Base-by-base conservation (phyloP, 2,888 invertebrate species). In the Priapulus caudatus region DNA sequence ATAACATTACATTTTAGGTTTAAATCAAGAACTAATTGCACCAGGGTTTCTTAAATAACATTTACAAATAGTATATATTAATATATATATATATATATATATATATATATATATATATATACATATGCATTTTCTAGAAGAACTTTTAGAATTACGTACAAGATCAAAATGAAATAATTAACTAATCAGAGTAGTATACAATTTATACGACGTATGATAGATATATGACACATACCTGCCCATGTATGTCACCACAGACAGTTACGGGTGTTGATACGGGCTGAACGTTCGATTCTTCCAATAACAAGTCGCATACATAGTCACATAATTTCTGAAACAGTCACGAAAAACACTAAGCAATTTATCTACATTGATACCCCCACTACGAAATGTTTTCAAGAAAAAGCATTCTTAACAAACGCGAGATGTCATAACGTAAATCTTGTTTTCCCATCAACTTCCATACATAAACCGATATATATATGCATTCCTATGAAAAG, bases 201-300 rank as follows among this genome's bases (percentile, higher is more conserved):
- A n/a, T n/a, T n/a, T n/a, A 33, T 33, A 33, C 10, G 33, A 10
- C 10, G 10, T 15, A 33, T 21, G 15, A 47, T 20, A 47, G 15
- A 51, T n/a, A 50, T 51, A 51, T 52, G n/a, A 15, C 20, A 15
- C n/a, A 15, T 75, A 91, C 91, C 84, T 93, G 95, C 55, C 98
- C 98, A 75, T 99, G 98, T 68, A 98, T 98, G 74, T 98, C 98
- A 23, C 98, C 98, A 73, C 98, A 98, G 56, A 99, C 91, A 47
- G 97, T 98, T 59, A 98, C 97, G 59, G 98, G 98, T 56, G 92
- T 88, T 61, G 86, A 85, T 48, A 98, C 92, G 58, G 93, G 90
- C 69, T 97, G 93, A 60, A 98, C 90, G 74, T 98, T 98, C 1
- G 92, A 89, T 74, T 97, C 93, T 72, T 97, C 93, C 60, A 92